Evolutionary conservation across 1,140 invertebrate species (phyloP), one percentile per base, ranked within the genome.

Genomic region (Drosophila nasuta): DNA sequence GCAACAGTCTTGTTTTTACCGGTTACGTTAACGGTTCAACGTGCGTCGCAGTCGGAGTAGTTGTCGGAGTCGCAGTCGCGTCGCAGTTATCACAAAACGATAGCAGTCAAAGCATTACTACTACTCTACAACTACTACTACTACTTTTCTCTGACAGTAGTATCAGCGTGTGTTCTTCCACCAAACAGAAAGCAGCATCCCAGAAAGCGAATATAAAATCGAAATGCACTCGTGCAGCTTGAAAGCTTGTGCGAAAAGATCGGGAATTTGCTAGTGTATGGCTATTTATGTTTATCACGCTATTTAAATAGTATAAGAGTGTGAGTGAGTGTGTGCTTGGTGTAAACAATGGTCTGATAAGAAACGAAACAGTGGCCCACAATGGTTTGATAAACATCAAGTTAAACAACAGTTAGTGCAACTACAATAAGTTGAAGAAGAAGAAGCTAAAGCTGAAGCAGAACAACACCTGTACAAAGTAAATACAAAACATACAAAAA

Each of bases 1-100:
- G 59, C 69, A 69, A 74, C 71, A 74, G 74, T 76, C 68, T 76
- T 66, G 54, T 76, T 76, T 72, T 72, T 54, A 68, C 74, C 74
- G 74, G 74, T 76, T 65, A 72, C 62, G 54, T 64, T 52, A 72
- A 65, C 74, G 74, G 74, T 65, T 52, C 59, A 46, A 15, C 46
- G 68, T 65, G 48, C 74, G 68, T 71, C 59, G 68, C 28, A 58
- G 60, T 68, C 63, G 70, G 33, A 49, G 45, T 68, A 63, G 70
- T 15, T 35, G 49, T 52, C 56, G 70, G 15, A 60, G 25, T 67
- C 45, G 30, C 0, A 43, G 48, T 51, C 56, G 70, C 48, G 68
- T 52, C 56, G 70, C 48, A 73, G 28, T 68, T 57, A 63, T 69
- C 43, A 69, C 5, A 62, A 57, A 25, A 56, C 49, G 38, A 67